Percentiles rank a stretch among this genome's conserved stretches.
Conservation (phyloP, 2,888 invertebrate species). For the Epistrophe grossulariae region DNA sequence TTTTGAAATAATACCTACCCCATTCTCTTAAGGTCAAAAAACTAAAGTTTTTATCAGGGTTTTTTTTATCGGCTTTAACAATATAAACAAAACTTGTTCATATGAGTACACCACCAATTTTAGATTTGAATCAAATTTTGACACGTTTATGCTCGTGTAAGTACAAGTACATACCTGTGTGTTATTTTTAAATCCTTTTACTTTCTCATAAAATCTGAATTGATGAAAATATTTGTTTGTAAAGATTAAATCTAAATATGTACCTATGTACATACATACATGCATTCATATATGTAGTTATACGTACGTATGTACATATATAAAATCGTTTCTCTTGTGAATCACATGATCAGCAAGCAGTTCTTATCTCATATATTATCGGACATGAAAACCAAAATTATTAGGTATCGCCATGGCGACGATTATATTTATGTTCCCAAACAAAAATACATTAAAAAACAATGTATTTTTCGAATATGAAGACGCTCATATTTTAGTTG, state of each 20-base stretch:
- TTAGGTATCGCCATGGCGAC: slow-evolving; percentile 45
- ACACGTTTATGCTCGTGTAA: neutral
- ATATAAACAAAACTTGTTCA: too few relatives aligned
- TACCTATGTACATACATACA: neutral
- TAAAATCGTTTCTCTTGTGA: slow-evolving; percentile 1
- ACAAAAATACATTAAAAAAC: neutral
- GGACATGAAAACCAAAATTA: slow-evolving; percentile 9
- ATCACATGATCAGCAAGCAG: slow-evolving; percentile 57
- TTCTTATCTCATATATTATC: slow-evolving; percentile 54
- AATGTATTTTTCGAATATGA: neutral
- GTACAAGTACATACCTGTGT: neutral
- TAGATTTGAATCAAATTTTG: too few relatives aligned
- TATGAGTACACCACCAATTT: too few relatives aligned
- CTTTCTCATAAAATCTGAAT: neutral
- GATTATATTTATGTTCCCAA: neutral
- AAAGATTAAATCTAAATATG: neutral
- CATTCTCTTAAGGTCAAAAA: too few relatives aligned
- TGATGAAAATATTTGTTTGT: neutral
- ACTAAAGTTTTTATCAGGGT: too few relatives aligned
- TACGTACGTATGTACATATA: too few relatives aligned
- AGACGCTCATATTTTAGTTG: neutral
- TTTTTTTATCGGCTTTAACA: too few relatives aligned
- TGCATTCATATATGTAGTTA: too few relatives aligned
- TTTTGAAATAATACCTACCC: neutral
- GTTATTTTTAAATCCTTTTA: neutral